phyloP scores from a whole-genome alignment of 2,797 vertebrate genomes.

The Crax fasciolata region DNA sequence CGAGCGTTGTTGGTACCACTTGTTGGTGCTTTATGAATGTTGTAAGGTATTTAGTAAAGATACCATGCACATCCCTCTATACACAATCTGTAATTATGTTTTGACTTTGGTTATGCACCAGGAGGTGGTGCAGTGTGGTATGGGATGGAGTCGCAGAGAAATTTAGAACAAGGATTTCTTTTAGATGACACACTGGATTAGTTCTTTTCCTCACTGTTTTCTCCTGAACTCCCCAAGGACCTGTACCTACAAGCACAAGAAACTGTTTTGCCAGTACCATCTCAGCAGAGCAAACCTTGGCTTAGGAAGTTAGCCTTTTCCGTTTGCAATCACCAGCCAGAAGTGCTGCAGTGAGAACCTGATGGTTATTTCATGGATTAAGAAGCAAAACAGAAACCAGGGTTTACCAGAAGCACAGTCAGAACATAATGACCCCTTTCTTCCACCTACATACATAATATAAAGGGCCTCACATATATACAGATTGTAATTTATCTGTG shows the following conservation, averaged over 20 bases:
- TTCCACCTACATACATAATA: background rate
- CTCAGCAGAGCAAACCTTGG: background rate
- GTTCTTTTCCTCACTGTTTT: background rate
- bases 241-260: background rate
- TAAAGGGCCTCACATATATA: background rate
- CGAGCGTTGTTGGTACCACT: background rate
- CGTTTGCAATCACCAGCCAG: background rate
- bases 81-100: background rate
- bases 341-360: background rate
- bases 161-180: background rate
- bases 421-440: background rate
- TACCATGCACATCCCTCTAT: rapidly evolving
- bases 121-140: background rate
- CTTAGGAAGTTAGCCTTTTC: background rate
- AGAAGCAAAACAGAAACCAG: background rate
- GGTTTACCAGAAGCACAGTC: background rate
- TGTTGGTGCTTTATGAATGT: rapidly evolving
- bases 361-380: background rate
- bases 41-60: background rate
- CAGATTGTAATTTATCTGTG: background rate
- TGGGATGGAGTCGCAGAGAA: background rate
- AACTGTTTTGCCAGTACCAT: background rate
- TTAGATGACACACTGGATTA: background rate
- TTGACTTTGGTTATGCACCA: background rate
- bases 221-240: background rate